Base-by-base conservation (phyloP, 2,888 invertebrate genomes). In the Saturnia pavonia region DNA sequence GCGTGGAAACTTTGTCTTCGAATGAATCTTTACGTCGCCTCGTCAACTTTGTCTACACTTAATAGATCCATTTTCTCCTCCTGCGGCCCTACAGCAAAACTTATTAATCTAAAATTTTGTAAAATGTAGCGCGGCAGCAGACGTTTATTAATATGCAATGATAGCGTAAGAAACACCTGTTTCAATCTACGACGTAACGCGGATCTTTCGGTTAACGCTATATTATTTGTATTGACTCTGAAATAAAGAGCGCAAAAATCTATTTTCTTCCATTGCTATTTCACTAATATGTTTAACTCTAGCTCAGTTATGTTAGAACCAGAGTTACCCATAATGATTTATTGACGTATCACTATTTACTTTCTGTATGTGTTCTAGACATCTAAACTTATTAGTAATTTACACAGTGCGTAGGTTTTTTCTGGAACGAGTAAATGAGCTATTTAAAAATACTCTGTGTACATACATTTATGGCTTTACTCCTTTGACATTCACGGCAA, bases 101-200 rank as follows among this genome's bases (percentile, higher is more conserved):
- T 83, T 86, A 84, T 84, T 81, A 80, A 84, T 81, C 80, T 75
- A 70, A 73, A 81, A 79, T 73, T 79, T 80, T 34, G 34, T 34
- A 48, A 65, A 69, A 69, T 69, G 19, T n/a, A 4, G 43, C 42
- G 3, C 2, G 34, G 2, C 34, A 34, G 6, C 22, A 54, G 9
- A 1, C 54, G 22, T 54, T n/a, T 11, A 54, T 22, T 22, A 8
- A 11, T 54, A 54, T 9, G 54, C 22, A n/a, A 54, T 22, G 12
- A 22, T 54, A 54, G 22, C 54, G n/a, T 54, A 22, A 54, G 22
- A 54, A 54, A 54, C 54, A 54, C 22, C 54, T 54, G 54, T 22
- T 54, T 54, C n/a, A 54, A 22, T 54, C 54, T 54, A 54, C 54
- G 2, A 54, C n/a, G n/a, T 12, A 54, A 54, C 22, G 54, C 54